Base-by-base conservation (phyloP, 2,888 invertebrate species). In the Caenorhabditis sp. region DNA sequence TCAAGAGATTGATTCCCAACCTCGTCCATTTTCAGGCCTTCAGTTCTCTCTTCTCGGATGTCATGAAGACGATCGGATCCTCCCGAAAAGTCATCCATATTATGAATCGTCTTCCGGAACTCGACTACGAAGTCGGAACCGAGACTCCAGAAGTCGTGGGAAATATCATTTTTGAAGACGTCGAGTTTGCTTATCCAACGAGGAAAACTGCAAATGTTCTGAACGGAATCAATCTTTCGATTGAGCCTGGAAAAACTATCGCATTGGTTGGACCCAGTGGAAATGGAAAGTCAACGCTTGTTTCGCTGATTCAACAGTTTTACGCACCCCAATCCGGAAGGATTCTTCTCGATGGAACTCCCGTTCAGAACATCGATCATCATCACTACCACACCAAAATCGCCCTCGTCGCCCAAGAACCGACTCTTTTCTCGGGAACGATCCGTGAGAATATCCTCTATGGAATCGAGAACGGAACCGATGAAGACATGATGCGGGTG, bases 31-130 rank as follows among this genome's bases (percentile, higher is more conserved):
- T 89, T 41, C 85, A 93, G 92, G 86, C 84, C 63, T 75, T 75
- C 69, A 91, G 92, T 38, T 86, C 87, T 79, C 92, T 93, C 16
- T 93, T 92, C 86, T 92, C 93, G 8, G 92, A 92, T 10, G 84
- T 93, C 26, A 93, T 93, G 93, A 91, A 92, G 82, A 92, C 93
- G 7, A 90, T 92, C 54, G 93, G 93, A n/a, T 93, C 93, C 0
- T 93, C 93, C 0, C 86, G 92, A 63, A 93, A 93, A 82, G 92
- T 85, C 10, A 81, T 80, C 14, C 59, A 85, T 54, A 66, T 82
- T 16, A 69, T 85, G 54, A 75, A 76, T 63, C 72, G 85, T n/a
- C 38, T 69, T 14, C 90, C 84, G 16, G 49, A 58, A 24, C 38
- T 82, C 3, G 82, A 82, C 38, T 82, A 76, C n/a, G 73, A 73